These are phyloP conservation scores for Penaeus indicus DNA, from an alignment of 1,140 invertebrate genomes.

Conservation along the genomic window DNA sequence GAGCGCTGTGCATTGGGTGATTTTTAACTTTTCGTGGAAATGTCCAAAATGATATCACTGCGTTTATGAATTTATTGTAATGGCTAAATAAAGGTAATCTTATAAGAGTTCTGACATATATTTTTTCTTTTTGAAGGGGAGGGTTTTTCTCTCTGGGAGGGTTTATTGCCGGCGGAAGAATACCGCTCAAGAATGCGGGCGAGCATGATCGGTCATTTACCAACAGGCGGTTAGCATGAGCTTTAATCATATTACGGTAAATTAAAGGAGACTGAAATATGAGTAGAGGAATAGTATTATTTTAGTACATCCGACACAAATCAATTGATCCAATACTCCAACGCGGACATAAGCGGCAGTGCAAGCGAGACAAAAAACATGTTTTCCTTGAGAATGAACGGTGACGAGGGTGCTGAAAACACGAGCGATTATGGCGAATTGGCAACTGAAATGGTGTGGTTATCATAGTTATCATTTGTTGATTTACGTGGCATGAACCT, in stretches of 20 bases:
- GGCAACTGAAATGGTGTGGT: slow-evolving; percentile 17
- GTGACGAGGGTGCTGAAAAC: slow-evolving; percentile 39
- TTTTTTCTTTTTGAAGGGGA: too few relatives aligned
- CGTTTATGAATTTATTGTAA: too few relatives aligned
- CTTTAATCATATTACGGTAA: background rate
- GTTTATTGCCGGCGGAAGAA: slow-evolving; percentile 40
- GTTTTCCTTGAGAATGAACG: slow-evolving; percentile 57
- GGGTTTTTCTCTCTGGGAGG: too few relatives aligned
- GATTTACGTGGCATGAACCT: slow-evolving; percentile 35
- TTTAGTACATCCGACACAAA: too few relatives aligned
- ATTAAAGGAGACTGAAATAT: too few relatives aligned
- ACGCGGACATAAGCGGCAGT: background rate
- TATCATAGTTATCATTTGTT: slow-evolving; percentile 38
- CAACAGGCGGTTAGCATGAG: slow-evolving; percentile 24
- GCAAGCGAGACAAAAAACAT: slow-evolving; percentile 42
- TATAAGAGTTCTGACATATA: too few relatives aligned
- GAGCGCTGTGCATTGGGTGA: too few relatives aligned
- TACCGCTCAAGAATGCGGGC: slow-evolving; percentile 54
- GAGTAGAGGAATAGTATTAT: too few relatives aligned
- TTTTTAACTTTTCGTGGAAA: too few relatives aligned
- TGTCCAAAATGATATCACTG: too few relatives aligned
- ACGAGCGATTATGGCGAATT: background rate
- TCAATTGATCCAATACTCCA: background rate
- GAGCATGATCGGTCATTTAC: slow-evolving; percentile 44
- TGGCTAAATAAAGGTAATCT: too few relatives aligned